A percentile compares a stretch with the other conserved stretches of the same genome.
Evolutionary conservation across 2,113 vertebrate genomes (phyloP).

Genomic region (Ahaetulla prasina): DNA sequence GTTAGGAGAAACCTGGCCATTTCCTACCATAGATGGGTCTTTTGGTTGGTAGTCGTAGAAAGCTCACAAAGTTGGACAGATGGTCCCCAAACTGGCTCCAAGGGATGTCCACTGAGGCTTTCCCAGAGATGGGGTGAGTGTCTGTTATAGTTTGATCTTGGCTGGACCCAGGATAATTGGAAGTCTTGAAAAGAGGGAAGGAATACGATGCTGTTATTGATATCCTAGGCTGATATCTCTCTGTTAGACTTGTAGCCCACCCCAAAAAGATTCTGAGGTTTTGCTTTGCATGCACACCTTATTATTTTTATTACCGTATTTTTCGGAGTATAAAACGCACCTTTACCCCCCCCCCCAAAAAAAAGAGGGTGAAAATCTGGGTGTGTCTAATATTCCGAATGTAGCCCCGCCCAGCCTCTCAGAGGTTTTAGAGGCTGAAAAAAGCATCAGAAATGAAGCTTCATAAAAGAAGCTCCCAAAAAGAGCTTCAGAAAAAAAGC

Average conservation of each 20-base stretch:
- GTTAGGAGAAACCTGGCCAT: background rate
- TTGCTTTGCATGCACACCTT: background rate
- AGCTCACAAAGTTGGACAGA: conserved; percentile 1
- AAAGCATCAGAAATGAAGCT: too few species aligned
- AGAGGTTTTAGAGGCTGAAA: too few species aligned
- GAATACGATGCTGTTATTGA: background rate
- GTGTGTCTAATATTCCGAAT: too few species aligned
- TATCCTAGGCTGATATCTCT: background rate
- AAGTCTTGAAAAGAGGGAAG: background rate
- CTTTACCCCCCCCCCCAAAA: too few species aligned
- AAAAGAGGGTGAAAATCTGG: too few species aligned
- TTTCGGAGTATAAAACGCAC: too few species aligned
- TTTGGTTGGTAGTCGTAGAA: conserved; percentile 7
- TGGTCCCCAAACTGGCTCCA: conserved; percentile 1
- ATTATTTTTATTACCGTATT: background rate
- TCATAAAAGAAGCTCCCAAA: too few species aligned
- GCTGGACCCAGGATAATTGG: background rate
- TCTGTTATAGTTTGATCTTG: background rate
- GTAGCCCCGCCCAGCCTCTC: too few species aligned
- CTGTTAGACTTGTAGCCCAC: background rate
- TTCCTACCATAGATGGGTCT: background rate
- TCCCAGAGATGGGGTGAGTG: background rate
- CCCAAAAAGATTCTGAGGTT: background rate
- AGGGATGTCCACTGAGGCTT: background rate
- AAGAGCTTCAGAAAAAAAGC: too few species aligned